phyloP scores from a whole-genome alignment of 1,140 invertebrate genomes.

The Drosophila eugracilis region DNA sequence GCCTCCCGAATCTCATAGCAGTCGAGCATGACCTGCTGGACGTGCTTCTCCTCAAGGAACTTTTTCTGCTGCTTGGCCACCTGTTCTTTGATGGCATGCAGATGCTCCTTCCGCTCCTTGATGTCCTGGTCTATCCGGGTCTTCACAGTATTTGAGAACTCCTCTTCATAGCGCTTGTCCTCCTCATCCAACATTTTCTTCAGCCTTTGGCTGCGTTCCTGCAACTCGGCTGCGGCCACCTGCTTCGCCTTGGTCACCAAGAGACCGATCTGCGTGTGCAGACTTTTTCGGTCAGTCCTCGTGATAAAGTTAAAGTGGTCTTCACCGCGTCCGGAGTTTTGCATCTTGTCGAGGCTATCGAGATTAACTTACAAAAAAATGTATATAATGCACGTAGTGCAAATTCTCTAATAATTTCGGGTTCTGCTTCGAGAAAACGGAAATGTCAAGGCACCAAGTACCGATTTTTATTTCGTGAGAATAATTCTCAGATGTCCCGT shows the following conservation, averaged over 20 bases:
- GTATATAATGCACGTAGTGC: slow-evolving; percentile 6
- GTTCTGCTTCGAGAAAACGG: not conserved
- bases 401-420: slow-evolving; percentile 20
- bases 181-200: slow-evolving; percentile 64
- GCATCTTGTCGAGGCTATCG: slow-evolving; percentile 36
- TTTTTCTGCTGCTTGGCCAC: slow-evolving; percentile 42
- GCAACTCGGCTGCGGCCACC: slow-evolving; percentile 49
- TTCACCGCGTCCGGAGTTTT: slow-evolving; percentile 31
- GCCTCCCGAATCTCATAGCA: slow-evolving; percentile 79
- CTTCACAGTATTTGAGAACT: slow-evolving; percentile 71
- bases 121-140: slow-evolving; percentile 72
- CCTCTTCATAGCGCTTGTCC: slow-evolving; percentile 69
- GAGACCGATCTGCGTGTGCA: slow-evolving; percentile 66
- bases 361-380: slow-evolving; percentile 6
- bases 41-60: slow-evolving; percentile 58
- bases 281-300: slow-evolving; percentile 70
- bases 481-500: no score
- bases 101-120: slow-evolving; percentile 58
- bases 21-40: slow-evolving; percentile 68
- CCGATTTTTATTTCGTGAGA: no score
- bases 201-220: slow-evolving; percentile 44
- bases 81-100: slow-evolving; percentile 63
- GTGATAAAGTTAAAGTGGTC: slow-evolving; percentile 72
- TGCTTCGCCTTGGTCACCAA: slow-evolving; percentile 65
- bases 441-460: no score